These are phyloP conservation scores for Tetramorium parvispinum DNA, from an alignment of 1,140 invertebrate genomes.

Conservation along the genomic window DNA sequence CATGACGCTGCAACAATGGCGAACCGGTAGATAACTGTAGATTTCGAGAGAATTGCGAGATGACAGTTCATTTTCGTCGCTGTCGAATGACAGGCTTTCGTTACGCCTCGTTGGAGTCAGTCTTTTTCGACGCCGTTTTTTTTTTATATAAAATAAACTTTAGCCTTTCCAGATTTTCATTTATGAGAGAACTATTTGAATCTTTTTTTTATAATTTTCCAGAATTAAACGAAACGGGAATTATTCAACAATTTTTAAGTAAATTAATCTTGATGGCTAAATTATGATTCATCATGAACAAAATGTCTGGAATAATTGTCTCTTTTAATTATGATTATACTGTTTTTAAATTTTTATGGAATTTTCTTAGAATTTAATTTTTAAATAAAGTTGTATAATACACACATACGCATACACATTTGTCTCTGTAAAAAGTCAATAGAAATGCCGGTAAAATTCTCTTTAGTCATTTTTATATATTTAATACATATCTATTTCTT, in stretches of 20 bases:
- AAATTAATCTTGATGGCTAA: neutral
- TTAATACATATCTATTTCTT: neutral
- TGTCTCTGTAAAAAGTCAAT: neutral
- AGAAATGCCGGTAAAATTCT: neutral
- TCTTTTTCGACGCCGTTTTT: neutral
- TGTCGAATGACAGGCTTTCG: constrained; percentile 7
- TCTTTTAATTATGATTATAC: neutral
- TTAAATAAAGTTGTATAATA: neutral
- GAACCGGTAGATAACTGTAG: constrained; percentile 33
- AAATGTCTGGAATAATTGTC: neutral
- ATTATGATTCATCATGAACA: neutral
- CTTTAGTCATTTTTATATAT: neutral
- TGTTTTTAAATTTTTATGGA: neutral
- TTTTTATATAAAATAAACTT: neutral
- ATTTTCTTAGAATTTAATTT: neutral
- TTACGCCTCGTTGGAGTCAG: neutral
- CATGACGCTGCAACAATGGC: constrained; percentile 32
- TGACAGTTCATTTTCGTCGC: constrained; percentile 36
- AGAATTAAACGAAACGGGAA: neutral
- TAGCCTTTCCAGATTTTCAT: neutral
- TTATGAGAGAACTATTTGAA: neutral
- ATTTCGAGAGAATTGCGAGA: constrained; percentile 35
- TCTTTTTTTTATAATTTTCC: neutral
- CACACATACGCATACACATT: neutral
- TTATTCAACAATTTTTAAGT: neutral